Percentiles rank a stretch among this genome's conserved stretches.
These are phyloP conservation scores for Pseudomugil tenellus DNA, from an alignment of 2,797 vertebrate species.

Conservation along the genomic window DNA sequence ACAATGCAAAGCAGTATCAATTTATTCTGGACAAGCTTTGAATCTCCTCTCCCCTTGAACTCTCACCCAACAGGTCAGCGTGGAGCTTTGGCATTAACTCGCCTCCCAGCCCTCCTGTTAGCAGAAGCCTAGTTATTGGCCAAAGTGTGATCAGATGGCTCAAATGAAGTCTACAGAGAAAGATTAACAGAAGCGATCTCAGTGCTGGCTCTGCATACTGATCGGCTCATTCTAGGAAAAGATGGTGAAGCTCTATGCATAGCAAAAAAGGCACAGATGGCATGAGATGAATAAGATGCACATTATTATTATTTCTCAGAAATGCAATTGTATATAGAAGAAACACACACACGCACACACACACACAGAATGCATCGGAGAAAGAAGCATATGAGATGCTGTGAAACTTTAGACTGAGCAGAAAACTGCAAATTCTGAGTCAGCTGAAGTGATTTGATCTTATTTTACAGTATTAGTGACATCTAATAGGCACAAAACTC, in stretches of 20 bases:
- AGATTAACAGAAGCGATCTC: constrained; percentile 69
- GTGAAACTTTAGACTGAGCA: neutral
- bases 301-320: constrained; percentile 21
- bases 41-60: constrained; percentile 23
- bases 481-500: constrained; percentile 38
- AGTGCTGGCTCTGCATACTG: constrained; percentile 50
- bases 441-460: constrained; percentile 41
- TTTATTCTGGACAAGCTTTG: constrained; percentile 22
- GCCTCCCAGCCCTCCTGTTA: constrained; percentile 60
- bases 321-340: constrained; percentile 19
- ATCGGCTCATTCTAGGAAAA: constrained; percentile 40
- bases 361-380: constrained; percentile 7
- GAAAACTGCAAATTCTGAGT: constrained; percentile 38
- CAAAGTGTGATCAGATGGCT: constrained; percentile 72
- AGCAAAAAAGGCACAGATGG: constrained; percentile 35
- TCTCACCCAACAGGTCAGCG: constrained; percentile 29
- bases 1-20: neutral
- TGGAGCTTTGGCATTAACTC: constrained; percentile 57
- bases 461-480: constrained; percentile 54
- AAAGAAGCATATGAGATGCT: constrained; percentile 31
- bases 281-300: constrained; percentile 30
- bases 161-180: constrained; percentile 72
- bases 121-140: constrained; percentile 65
- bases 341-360: neutral
- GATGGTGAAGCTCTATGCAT: constrained; percentile 15